Conservation (phyloP, 23 tunicate genomes). For the Trididemnum nubilum region DNA sequence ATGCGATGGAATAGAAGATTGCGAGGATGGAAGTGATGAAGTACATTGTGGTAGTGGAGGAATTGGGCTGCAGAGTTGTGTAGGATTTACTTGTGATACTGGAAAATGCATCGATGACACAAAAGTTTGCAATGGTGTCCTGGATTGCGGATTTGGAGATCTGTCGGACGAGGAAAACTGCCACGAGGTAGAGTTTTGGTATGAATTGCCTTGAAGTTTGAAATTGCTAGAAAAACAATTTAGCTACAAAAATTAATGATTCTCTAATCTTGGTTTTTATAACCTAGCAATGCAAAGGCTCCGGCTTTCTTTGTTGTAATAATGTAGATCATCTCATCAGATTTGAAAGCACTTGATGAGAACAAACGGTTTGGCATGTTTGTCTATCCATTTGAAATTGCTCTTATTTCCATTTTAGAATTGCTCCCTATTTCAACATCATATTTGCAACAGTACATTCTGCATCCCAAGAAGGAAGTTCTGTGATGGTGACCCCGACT, state of each 20-base stretch:
- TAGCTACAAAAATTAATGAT: no score
- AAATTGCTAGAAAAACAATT: background rate
- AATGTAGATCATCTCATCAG: no score
- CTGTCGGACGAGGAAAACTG: constrained; percentile 66
- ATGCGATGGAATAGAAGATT: constrained; percentile 49
- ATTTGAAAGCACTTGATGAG: no score
- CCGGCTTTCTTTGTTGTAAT: no score
- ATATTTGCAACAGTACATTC: constrained; percentile 4
- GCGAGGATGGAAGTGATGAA: constrained; percentile 48
- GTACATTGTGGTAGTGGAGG: constrained; percentile 14
- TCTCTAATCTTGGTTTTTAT: no score
- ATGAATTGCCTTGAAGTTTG: no score
- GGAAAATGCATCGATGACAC: constrained; percentile 58
- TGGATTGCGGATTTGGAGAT: constrained; percentile 81
- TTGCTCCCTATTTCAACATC: constrained; percentile 15
- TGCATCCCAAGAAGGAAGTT: constrained; percentile 39
- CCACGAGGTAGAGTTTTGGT: constrained; percentile 30
- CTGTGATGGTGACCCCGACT: constrained; percentile 68
- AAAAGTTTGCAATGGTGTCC: constrained; percentile 60
- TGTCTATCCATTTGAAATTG: no score
- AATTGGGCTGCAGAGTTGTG: background rate
- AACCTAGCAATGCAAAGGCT: no score
- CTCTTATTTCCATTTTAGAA: constrained; percentile 32
- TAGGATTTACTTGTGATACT: constrained; percentile 40
- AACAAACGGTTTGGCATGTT: no score